Evolutionary conservation across 2,888 invertebrate species (phyloP), one percentile per base, ranked within the genome.

Genomic region (Abscondita cerata): DNA sequence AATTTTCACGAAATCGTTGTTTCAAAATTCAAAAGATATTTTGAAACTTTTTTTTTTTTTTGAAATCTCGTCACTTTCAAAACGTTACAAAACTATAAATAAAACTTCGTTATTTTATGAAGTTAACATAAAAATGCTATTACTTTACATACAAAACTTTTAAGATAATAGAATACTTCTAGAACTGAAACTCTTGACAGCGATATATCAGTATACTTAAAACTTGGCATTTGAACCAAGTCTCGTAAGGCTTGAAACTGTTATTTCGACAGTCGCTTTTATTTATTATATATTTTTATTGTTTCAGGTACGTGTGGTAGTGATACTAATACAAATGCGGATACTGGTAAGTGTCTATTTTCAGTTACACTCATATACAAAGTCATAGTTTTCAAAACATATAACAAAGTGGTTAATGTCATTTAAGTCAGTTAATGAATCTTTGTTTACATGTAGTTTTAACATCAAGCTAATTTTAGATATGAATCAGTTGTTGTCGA

Each of bases 251-350:
- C 15, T 12, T 15, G 15, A 41, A 41, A n/a, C 3, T 13, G 15
- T 13, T 9, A 44, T 13, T 15, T 38, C n/a, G 5, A 38, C 5
- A n/a, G 41, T 15, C 16, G 18, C 18, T 18, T 44, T 44, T 44
- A 44, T 44, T 44, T 44, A 13, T 55, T 55, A 61, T 46, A 57
- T 19, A 53, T 52, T 50, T 64, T 68, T 62, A 59, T 67, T 72
- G 67, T 75, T 75, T 15, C 70, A 75, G 75, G 75, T 75, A 75
- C 75, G 74, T 75, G 68, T 61, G 55, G 57, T 47, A 71, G 73
- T 56, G 74, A 73, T 41, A 68, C 72, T 52, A 68, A 68, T 50
- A 68, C 72, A 55, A 68, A 68, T 50, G 70, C 67, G 48, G 62
- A 67, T 55, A 72, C 72, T 64, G 73, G 74, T 74, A 62, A 71